Evolutionary conservation across 1,140 invertebrate genomes (phyloP), one percentile per base, ranked within the genome.

Genomic region (Cyrtorhinus lividipennis): DNA sequence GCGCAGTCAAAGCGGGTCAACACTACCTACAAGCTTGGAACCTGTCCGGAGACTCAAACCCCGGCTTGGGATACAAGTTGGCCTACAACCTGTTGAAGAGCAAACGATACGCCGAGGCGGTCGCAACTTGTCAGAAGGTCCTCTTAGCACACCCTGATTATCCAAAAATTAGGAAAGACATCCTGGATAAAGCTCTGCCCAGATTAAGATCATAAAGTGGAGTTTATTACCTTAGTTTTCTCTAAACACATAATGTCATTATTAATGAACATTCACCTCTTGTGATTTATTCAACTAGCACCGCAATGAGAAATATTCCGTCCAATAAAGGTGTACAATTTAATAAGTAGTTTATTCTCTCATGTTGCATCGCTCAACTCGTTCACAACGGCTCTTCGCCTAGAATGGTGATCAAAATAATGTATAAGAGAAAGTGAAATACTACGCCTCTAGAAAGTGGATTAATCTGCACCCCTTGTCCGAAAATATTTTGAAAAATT

Each of bases 51-150:
- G 83, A 2, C 87, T 87, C 24, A 84, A 85, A 95, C 71, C 82
- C 92, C 0, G 78, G 82, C 1, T 81, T 95, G 58, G 92, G 93
- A 0, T 96, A 92, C 72, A 97, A 95, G 75, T 75, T 98, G 5
- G 92, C 91, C 0, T 92, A 92, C 70, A 90, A 90, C 67, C 86
- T 88, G 70, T 80, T 97, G 72, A 98, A 98, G 73, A 85, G 85
- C 1, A 95, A 94, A 73, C 78, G 85, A 62, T 93, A 85, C 72
- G 87, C 91, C 0, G 89, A 95, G 70, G 84, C 85, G 2, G 90
- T 96, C 68, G 87, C 92, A 69, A 80, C 88, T 1, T 88, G 87
- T 64, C 85, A 94, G 64, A 80, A 86, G 66, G 86, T 98, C 2
- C 71, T 96, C 2, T 83, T 81, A 64, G 76, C 82, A 45, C 87